A percentile compares a stretch with the other conserved stretches of the same genome.
These are phyloP conservation scores for Heterochromis multidens DNA, from an alignment of 2,113 vertebrate species.

Conservation along the genomic window DNA sequence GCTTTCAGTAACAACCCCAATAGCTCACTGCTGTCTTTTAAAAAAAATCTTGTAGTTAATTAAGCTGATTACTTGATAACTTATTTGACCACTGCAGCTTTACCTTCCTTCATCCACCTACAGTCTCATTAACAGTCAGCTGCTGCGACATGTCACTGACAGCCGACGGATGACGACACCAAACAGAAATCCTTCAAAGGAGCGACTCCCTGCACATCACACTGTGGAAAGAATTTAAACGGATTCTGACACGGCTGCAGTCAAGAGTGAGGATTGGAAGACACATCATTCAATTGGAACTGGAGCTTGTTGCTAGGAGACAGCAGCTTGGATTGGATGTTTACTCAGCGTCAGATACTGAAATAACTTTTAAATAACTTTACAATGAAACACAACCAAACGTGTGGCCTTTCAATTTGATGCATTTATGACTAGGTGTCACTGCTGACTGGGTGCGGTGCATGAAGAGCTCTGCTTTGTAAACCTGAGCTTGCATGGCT, in stretches of 20 bases:
- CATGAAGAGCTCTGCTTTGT: not conserved
- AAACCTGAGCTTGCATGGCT: not conserved
- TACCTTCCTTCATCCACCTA: not conserved
- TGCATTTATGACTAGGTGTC: not conserved
- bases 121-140: not conserved
- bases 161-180: not conserved
- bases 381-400: not conserved
- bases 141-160: not conserved
- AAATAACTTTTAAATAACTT: not conserved
- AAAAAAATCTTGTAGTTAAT: not conserved
- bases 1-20: not conserved
- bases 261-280: not conserved
- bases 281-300: not conserved
- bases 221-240: not conserved
- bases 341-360: not conserved
- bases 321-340: not conserved
- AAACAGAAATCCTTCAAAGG: not conserved
- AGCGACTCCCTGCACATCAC: not conserved
- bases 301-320: not conserved
- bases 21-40: not conserved
- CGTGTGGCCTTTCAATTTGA: not conserved
- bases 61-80: not conserved
- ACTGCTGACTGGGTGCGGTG: not conserved
- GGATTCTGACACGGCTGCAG: not conserved
- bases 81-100: not conserved